Base-by-base conservation (phyloP, 1,140 invertebrate species). In the Thaumetopoea pityocampa region DNA sequence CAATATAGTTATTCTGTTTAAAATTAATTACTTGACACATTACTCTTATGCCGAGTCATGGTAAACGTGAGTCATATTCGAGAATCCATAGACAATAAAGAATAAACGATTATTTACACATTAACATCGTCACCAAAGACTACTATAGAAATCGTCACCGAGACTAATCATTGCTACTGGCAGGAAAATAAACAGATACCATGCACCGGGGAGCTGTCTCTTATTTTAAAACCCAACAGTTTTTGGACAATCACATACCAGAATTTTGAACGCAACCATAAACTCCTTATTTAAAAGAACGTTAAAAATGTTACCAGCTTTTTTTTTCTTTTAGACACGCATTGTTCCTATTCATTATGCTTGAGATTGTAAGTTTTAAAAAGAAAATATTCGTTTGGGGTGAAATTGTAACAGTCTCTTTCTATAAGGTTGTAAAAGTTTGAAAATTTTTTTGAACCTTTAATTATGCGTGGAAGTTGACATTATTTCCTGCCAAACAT, bases 161-260 rank as follows among this genome's bases (percentile, higher is more conserved):
- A 72, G 64, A 72, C 74, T 68, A 82, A 82, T 78, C 50, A 81
- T 77, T 71, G 77, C 77, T 81, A 81, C 77, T 51, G 72, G 71
- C 69, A 67, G 60, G 53, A 22, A 35, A 35, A 50, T 56, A 51
- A 63, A 72, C 62, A 64, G 59, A 37, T 42, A 32, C 40, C 30
- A 22, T 53, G 19, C 72, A 37, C 47, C 62, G 58, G 69, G 68
- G 34, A 8, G 48, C 34, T 46, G 23, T 8, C 50, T 49, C 59
- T 70, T 69, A 69, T 61, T 53, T 41, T 44, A 47, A n/a, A 60
- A 60, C n/a, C 14, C 18, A 62, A 62, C 51, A 46, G 61, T 66
- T 59, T 68, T 79, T 76, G 66, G 59, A 76, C 66, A 77, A 77
- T 76, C 69, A 51, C 42, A 40, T 44, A 48, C 44, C 49, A 38